phyloP scores from a whole-genome alignment of 2,888 invertebrate species.

The Pandemis corylana region DNA sequence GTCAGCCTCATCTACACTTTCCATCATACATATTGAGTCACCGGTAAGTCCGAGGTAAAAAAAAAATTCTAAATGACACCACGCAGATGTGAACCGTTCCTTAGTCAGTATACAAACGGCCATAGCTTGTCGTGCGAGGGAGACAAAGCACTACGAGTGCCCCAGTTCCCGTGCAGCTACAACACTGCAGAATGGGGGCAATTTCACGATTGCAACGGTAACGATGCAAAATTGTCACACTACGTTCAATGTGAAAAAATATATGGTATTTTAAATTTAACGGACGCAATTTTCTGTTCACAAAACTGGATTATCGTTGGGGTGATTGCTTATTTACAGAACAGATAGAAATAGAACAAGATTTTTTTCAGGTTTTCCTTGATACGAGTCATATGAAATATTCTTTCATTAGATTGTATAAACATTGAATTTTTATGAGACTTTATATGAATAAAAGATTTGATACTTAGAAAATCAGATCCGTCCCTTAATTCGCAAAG shows the following conservation, averaged over 20 bases:
- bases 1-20: too few species aligned
- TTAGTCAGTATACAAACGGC: background rate
- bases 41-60: too few species aligned
- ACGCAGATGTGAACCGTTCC: background rate
- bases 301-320: background rate
- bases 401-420: background rate
- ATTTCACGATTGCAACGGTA: conserved; percentile 37
- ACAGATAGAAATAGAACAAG: background rate
- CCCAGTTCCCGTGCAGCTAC: conserved; percentile 2
- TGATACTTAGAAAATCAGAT: background rate
- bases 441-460: background rate
- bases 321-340: background rate
- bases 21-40: too few species aligned
- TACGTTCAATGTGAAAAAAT: conserved; percentile 24
- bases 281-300: conserved; percentile 5
- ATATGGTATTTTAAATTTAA: conserved; percentile 36
- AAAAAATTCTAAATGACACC: too few species aligned
- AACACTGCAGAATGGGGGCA: conserved; percentile 26
- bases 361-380: too few species aligned
- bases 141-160: background rate
- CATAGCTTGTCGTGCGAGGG: background rate
- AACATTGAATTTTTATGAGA: background rate
- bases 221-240: conserved; percentile 37
- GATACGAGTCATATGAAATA: background rate
- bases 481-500: background rate